Evolutionary conservation across 2,888 invertebrate species (phyloP), one percentile per base, ranked within the genome.

Genomic region (Bombylius discolor): DNA sequence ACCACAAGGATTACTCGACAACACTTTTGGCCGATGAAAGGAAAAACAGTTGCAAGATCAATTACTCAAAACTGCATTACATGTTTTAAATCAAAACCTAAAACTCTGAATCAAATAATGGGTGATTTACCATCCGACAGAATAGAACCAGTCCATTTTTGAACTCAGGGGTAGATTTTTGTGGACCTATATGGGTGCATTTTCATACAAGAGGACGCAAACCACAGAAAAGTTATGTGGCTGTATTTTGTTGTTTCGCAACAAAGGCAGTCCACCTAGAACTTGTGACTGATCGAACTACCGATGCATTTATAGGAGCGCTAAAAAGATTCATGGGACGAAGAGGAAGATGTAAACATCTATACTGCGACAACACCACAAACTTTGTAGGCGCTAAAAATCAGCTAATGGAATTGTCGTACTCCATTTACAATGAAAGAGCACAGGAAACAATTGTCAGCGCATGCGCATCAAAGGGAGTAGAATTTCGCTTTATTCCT

Each of bases 11-110:
- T 47, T 59, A 46, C 62, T 14, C 53, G 62, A 36, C 56, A 60
- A 47, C 49, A 56, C 55, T 65, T 56, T 56, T 66, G 66, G 65
- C 59, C 61, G 1, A 56, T 65, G 4, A 50, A 56, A 23, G 62
- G 59, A 44, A 58, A 59, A 55, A 56, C 34, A 12, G 54, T 56
- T 4, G 55, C 59, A 5, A 59, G 57, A 48, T 54, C 47, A n/a
- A 44, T 59, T 31, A 39, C 61, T 32, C 58, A 59, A 39, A 45
- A 59, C 23, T 64, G 62, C 47, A 32, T 62, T 1, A 55, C 34
- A 32, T 64, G 63, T 50, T 56, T 52, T 32, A 55, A 52, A 52
- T 52, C 57, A 8, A 60, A 56, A 36, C 56, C 58, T 23, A 51
- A 52, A 31, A 4, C 54, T 14, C 9, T 53, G n/a, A 52, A 51